phyloP scores from a whole-genome alignment of 2,797 vertebrate genomes.

The Anas acuta region DNA sequence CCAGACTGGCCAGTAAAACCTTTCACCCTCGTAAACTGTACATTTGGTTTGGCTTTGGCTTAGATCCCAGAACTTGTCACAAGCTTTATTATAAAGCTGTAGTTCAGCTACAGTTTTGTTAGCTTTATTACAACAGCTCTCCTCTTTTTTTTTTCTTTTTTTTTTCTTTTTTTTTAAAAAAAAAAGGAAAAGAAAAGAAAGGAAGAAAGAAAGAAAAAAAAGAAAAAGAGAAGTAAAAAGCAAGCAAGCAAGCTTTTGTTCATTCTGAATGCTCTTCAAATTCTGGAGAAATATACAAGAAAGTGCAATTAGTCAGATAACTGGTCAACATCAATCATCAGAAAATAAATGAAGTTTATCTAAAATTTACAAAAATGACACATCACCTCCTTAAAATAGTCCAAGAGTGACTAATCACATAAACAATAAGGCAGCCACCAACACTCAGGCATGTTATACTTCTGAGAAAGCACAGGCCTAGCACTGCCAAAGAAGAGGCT shows the following conservation, averaged over 20 bases:
- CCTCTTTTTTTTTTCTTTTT: background rate
- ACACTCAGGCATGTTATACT: constrained; percentile 22
- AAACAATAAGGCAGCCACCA: constrained; percentile 57
- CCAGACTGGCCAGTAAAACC: constrained; percentile 67
- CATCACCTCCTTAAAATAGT: constrained; percentile 57
- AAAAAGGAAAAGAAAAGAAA: background rate
- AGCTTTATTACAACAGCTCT: constrained; percentile 39
- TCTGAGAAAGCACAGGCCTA: constrained; percentile 52
- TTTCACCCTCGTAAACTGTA: constrained; percentile 61
- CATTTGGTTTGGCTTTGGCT: constrained; percentile 70
- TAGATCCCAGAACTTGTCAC: constrained; percentile 72
- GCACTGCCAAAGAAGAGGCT: constrained; percentile 1
- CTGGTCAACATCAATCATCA: constrained; percentile 28
- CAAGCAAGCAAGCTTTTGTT: background rate
- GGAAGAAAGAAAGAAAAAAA: background rate
- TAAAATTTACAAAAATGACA: constrained; percentile 57
- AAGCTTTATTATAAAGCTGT: constrained; percentile 74
- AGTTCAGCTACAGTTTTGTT: constrained; percentile 74
- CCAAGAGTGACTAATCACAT: constrained; percentile 52
- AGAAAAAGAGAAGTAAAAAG: background rate
- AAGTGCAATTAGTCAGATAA: constrained; percentile 42
- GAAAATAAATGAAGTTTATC: constrained; percentile 54
- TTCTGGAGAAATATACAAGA: constrained; percentile 16
- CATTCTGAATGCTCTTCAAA: background rate
- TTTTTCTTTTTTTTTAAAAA: background rate